Conservation (phyloP, 2,888 invertebrate species). For the Cancer borealis region DNA sequence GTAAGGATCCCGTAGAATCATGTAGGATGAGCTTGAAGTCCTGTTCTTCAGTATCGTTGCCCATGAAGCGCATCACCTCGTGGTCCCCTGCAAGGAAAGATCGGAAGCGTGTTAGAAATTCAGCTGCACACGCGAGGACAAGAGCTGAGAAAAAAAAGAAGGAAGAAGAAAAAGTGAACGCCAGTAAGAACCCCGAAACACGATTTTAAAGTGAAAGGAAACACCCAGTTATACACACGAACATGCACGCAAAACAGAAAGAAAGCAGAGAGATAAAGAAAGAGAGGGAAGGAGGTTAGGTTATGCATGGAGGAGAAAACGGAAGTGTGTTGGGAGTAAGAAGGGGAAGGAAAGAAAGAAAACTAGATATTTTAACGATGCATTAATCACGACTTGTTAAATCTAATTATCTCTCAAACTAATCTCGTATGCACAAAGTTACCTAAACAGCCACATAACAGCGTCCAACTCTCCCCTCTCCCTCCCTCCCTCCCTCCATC, state of each 20-base stretch:
- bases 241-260: neutral
- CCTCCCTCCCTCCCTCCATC: neutral
- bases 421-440: neutral
- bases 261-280: neutral
- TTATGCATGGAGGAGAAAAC: neutral
- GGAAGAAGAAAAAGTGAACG: neutral
- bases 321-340: neutral
- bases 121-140: neutral
- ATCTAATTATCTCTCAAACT: neutral
- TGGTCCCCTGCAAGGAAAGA: constrained; percentile 71
- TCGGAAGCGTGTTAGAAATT: neutral
- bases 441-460: neutral
- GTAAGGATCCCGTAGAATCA: constrained; percentile 62
- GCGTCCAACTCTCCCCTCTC: neutral
- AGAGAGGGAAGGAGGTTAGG: neutral
- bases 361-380: neutral
- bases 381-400: neutral
- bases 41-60: constrained; percentile 69
- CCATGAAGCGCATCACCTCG: constrained; percentile 69
- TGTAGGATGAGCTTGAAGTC: constrained; percentile 74
- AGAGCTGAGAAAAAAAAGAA: neutral
- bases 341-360: neutral
- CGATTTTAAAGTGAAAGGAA: neutral
- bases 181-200: neutral
- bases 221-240: too few species aligned